Evolutionary conservation across 92 coral and sea anemone species (phyloP).

Genomic region (Pocillopora grandis): DNA sequence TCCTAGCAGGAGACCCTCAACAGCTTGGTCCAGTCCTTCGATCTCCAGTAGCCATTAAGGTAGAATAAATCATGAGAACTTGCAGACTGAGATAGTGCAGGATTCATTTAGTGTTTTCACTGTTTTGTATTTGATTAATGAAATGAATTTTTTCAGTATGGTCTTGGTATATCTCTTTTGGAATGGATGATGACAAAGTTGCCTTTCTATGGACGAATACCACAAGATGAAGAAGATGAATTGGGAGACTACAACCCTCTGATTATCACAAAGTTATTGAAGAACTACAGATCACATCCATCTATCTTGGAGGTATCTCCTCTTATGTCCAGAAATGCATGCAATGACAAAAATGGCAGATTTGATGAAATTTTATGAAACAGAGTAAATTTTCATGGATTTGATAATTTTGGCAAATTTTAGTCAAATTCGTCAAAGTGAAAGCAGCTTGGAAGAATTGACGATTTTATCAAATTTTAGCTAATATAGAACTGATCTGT

Average conservation of each 20-base stretch:
- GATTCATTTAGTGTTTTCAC: too few relatives aligned
- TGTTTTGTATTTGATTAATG: not conserved
- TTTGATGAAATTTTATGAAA: too few relatives aligned
- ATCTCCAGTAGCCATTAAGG: constrained; percentile 82
- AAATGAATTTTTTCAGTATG: constrained; percentile 48
- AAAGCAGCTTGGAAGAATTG: too few relatives aligned
- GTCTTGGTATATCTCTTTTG: constrained; percentile 73
- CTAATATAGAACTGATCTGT: too few relatives aligned
- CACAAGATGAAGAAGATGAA: constrained; percentile 68
- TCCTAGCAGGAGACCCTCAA: constrained; percentile 89
- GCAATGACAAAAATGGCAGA: too few relatives aligned
- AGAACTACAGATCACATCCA: constrained; percentile 90
- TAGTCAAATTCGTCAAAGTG: too few relatives aligned
- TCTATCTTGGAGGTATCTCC: constrained; percentile 66
- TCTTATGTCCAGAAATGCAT: too few relatives aligned
- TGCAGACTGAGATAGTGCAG: too few relatives aligned
- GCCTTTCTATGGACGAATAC: constrained; percentile 70
- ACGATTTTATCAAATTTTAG: too few relatives aligned
- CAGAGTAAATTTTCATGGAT: too few relatives aligned
- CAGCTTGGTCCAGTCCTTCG: constrained; percentile 89
- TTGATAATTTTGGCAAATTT: too few relatives aligned
- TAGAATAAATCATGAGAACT: not conserved
- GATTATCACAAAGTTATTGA: constrained; percentile 77
- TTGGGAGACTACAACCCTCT: constrained; percentile 70
- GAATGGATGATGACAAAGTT: constrained; percentile 83